Evolutionary conservation across 2,888 invertebrate species (phyloP), one percentile per base, ranked within the genome.

Genomic region (Panzeria rudis): DNA sequence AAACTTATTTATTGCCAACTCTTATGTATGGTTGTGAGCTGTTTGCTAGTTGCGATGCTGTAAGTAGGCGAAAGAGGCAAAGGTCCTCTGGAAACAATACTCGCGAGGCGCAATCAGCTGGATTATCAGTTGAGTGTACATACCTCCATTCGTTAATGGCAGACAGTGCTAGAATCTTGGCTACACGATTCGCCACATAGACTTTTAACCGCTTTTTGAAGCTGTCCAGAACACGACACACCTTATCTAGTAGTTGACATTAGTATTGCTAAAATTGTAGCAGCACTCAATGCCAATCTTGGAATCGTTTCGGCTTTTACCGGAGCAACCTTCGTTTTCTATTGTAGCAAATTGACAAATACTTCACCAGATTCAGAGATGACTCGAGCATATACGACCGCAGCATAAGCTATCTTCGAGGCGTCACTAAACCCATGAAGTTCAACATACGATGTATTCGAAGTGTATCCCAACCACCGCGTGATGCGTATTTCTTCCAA

Each of bases 381-480:
- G n/a, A 56, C 11, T 1, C 87, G 86, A 47, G 76, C 7, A 20
- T 84, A 86, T 2, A 82, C 71, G 15, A 76, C 76, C 20, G 80
- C 84, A 1, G 86, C 73, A n/a, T 76, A 85, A 13, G 79, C n/a
- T n/a, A n/a, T n/a, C n/a, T n/a, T n/a, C n/a, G n/a, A n/a, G n/a
- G n/a, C n/a, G n/a, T n/a, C n/a, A n/a, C n/a, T n/a, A n/a, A n/a
- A n/a, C n/a, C n/a, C n/a, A n/a, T n/a, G n/a, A n/a, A n/a, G n/a
- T n/a, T 86, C 59, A 41, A 86, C n/a, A 25, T 4, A 41, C 3
- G 50, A 83, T 11, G 59, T n/a, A 0, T 32, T 44, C 6, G 50
- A 35, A 2, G 5, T 47, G 38, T 66, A 66, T 29, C 47, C 41
- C 13, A 75, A 52, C 83, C 79, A 81, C 7, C 69, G 54, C 9